Percentiles rank a stretch among this genome's conserved stretches.
Conservation (phyloP, 2,797 vertebrate species). For the Anguilla anguilla region DNA sequence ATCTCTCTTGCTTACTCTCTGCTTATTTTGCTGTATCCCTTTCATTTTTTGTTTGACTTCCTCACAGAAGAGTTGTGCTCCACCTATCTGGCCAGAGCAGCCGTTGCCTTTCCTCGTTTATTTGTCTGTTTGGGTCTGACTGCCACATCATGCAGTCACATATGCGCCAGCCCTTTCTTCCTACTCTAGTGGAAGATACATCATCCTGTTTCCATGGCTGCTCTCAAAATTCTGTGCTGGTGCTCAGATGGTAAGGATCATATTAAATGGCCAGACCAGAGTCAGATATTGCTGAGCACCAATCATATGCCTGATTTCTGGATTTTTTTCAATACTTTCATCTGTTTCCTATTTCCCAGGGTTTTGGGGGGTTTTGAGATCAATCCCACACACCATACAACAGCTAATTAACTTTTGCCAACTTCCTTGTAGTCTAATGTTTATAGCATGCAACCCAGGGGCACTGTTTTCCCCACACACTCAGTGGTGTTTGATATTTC, state of each 20-base stretch:
- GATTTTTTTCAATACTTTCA: not conserved
- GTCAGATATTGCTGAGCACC: not conserved
- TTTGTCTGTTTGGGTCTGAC: constrained; percentile 51
- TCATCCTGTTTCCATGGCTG: not conserved
- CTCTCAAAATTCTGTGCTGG: not conserved
- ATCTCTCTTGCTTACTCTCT: not conserved
- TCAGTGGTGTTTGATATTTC: constrained; percentile 50
- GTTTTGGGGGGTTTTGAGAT: too few relatives aligned
- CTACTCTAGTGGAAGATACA: not conserved
- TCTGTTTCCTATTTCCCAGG: not conserved
- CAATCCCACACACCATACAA: not conserved
- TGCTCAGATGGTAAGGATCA: not conserved
- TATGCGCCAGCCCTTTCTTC: constrained; percentile 13
- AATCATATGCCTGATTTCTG: not conserved
- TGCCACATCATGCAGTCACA: constrained; percentile 35
- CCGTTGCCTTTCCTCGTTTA: constrained; percentile 58
- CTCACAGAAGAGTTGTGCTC: constrained; percentile 55
- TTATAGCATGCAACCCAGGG: constrained; percentile 65
- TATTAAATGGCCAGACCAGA: not conserved
- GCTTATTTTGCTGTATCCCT: not conserved
- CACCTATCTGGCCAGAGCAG: constrained; percentile 65
- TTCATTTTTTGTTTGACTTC: constrained; percentile 51
- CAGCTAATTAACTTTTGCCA: not conserved
- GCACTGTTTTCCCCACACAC: constrained; percentile 72
- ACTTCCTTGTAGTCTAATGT: not conserved